phyloP scores from a whole-genome alignment of 2,888 invertebrate species.

The Panorpa germanica region DNA sequence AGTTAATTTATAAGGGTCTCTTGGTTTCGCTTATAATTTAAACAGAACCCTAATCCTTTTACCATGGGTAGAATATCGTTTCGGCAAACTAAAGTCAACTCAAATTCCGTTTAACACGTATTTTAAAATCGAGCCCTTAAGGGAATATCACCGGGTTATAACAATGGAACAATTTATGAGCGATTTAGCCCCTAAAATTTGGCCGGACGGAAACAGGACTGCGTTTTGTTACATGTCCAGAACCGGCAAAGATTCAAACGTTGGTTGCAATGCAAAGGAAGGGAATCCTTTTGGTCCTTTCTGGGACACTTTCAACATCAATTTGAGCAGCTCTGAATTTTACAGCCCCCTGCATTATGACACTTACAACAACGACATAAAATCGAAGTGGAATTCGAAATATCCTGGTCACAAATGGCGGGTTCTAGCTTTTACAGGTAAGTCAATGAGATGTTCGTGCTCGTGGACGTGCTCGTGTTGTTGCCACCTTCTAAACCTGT shows the following conservation, averaged over 20 bases:
- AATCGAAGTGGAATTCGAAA: constrained; percentile 47
- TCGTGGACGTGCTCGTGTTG: too few relatives aligned
- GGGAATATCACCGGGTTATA: constrained; percentile 63
- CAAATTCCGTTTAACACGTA: constrained; percentile 85
- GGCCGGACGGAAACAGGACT: constrained; percentile 62
- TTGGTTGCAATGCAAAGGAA: constrained; percentile 84
- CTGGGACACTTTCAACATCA: constrained; percentile 84
- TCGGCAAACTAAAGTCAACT: constrained; percentile 59
- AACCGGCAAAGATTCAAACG: constrained; percentile 19
- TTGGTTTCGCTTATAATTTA: constrained; percentile 76
- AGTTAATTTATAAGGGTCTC: constrained; percentile 85
- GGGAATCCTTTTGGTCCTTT: constrained; percentile 98
- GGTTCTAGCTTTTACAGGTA: constrained; percentile 85
- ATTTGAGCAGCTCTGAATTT: constrained; percentile 78
- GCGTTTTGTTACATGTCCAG: constrained; percentile 49
- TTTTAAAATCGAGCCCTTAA: constrained; percentile 61
- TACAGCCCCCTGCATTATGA: constrained; percentile 83
- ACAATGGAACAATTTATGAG: constrained; percentile 84
- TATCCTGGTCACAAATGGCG: constrained; percentile 58
- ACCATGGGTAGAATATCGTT: constrained; percentile 89
- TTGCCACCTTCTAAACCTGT: too few relatives aligned
- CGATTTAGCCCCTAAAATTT: constrained; percentile 51
- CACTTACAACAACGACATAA: constrained; percentile 46
- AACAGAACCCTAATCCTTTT: constrained; percentile 87
- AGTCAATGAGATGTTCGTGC: too few relatives aligned